phyloP scores from a whole-genome alignment of 2,797 vertebrate genomes.

The Rhincodon typus region DNA sequence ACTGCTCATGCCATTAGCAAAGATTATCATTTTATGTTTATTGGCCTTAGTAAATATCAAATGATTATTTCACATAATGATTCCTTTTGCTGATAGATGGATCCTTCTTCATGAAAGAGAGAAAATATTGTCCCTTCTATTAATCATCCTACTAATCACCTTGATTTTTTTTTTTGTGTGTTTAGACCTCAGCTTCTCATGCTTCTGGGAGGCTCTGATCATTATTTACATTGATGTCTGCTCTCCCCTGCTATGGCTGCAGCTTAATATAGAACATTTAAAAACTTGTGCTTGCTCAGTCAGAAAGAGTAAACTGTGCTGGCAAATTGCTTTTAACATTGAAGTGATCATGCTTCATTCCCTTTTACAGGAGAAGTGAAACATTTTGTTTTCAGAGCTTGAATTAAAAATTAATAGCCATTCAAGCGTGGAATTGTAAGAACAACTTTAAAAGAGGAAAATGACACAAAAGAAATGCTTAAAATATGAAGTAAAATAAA shows the following conservation, averaged over 20 bases:
- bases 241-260: background rate
- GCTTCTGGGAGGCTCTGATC: background rate
- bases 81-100: background rate
- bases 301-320: background rate
- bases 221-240: background rate
- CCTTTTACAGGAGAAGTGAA: background rate
- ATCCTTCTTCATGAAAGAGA: background rate
- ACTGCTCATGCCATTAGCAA: background rate
- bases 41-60: background rate
- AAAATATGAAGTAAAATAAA: background rate
- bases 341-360: background rate
- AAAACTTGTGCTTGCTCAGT: background rate
- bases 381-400: background rate
- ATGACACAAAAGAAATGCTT: background rate
- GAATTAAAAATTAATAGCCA: background rate
- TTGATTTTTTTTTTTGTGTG: background rate
- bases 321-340: background rate
- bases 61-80: background rate
- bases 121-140: background rate
- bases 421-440: background rate
- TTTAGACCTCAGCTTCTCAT: background rate
- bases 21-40: background rate
- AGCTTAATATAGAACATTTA: conserved; percentile 14
- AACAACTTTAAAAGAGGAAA: background rate
- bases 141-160: background rate